phyloP scores from a whole-genome alignment of 2,888 invertebrate species.

The Yponomeuta cagnagella region DNA sequence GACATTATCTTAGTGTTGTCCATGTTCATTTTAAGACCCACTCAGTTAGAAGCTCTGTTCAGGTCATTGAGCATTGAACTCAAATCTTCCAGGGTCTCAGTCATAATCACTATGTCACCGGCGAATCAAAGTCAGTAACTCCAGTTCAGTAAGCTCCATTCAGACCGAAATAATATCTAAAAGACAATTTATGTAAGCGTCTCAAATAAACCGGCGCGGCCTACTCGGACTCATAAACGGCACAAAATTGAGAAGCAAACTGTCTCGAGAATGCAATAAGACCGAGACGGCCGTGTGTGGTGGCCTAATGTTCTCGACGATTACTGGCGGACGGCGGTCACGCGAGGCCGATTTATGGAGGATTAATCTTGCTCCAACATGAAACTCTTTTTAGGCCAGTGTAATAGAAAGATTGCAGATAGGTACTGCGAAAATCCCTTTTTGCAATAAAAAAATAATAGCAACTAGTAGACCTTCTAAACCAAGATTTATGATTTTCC shows the following conservation, averaged over 20 bases:
- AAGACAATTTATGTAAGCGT: not conserved
- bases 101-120: too few species aligned
- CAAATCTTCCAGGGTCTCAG: too few species aligned
- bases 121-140: not conserved
- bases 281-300: not conserved
- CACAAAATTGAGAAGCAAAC: not conserved
- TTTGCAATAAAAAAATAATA: not conserved
- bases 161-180: not conserved
- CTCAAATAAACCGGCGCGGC: not conserved
- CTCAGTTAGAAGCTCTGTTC: too few species aligned
- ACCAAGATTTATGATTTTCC: not conserved
- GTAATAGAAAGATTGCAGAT: not conserved
- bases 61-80: too few species aligned
- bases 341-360: not conserved
- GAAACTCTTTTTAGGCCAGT: slow-evolving; percentile 1
- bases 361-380: not conserved
- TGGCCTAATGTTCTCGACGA: not conserved
- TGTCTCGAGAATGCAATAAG: not conserved
- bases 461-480: not conserved
- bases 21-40: too few species aligned
- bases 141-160: not conserved
- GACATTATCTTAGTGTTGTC: too few species aligned
- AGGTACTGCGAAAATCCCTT: not conserved
- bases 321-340: not conserved
- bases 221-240: not conserved